Evolutionary conservation across 2,113 vertebrate genomes (phyloP).

Genomic region (Zingel zingel): DNA sequence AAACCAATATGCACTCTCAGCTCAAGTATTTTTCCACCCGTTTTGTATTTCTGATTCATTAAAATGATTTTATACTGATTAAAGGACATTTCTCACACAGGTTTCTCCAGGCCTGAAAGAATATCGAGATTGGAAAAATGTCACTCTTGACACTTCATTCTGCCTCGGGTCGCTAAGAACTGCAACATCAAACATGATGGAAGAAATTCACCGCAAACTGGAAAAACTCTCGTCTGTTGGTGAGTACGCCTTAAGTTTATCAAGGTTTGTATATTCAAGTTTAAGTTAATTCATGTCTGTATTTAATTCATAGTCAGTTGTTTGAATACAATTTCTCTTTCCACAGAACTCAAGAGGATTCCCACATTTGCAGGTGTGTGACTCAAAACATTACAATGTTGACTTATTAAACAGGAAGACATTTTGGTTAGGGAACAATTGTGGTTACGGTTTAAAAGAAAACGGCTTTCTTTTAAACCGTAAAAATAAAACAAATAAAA

Average conservation of each 20-base stretch:
- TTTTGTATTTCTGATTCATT: not conserved
- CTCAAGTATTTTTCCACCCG: not conserved
- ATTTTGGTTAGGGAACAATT: not conserved
- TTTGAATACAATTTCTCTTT: not conserved
- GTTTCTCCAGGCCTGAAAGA: not conserved
- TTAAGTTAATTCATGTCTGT: not conserved
- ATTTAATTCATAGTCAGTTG: not conserved
- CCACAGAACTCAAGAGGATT: constrained; percentile 62
- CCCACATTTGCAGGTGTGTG: constrained; percentile 53
- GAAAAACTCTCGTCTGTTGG: constrained; percentile 66
- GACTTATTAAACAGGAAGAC: not conserved
- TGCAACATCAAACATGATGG: constrained; percentile 39
- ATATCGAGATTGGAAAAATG: constrained; percentile 10
- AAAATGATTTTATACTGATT: not conserved
- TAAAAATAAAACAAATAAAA: no score
- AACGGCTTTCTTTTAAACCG: no score
- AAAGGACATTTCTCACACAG: constrained; percentile 13
- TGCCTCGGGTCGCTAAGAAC: constrained; percentile 61
- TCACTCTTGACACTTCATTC: constrained; percentile 29
- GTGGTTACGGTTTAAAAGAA: not conserved
- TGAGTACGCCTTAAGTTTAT: not conserved
- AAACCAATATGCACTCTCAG: not conserved
- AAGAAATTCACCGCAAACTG: constrained; percentile 59
- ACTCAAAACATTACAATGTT: not conserved
- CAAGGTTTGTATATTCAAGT: no score